Percentiles rank a stretch among this genome's conserved stretches.
Evolutionary conservation across 2,888 invertebrate species (phyloP).

Genomic region (Trypoxylon attenuatum): DNA sequence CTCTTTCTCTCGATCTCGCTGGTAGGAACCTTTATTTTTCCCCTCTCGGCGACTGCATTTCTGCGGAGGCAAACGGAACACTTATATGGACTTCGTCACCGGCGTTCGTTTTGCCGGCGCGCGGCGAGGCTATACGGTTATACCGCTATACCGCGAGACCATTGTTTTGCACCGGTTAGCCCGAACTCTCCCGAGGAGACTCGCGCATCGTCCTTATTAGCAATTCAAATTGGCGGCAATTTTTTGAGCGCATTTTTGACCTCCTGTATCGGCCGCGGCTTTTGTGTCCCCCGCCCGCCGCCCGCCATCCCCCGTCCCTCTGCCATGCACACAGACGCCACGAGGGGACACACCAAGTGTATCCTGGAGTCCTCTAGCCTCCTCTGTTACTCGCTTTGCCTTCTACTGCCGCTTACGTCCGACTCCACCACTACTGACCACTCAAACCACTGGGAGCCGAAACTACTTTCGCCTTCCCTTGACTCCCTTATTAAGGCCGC

Average conservation of each 20-base stretch:
- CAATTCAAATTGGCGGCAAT: slow-evolving; percentile 75
- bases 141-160: slow-evolving; percentile 68
- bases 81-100: slow-evolving; percentile 74
- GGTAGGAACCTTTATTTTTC: slow-evolving; percentile 66
- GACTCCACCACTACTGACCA: slow-evolving; percentile 9
- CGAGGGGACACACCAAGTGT: too few relatives aligned
- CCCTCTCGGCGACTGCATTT: slow-evolving; percentile 69
- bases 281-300: slow-evolving; percentile 57
- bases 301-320: too few relatives aligned
- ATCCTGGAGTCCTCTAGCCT: too few relatives aligned
- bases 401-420: too few relatives aligned
- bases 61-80: slow-evolving; percentile 72
- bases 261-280: slow-evolving; percentile 71
- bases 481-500: slow-evolving; percentile 73
- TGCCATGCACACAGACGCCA: neutral
- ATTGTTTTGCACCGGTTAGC: slow-evolving; percentile 72
- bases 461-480: too few relatives aligned
- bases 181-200: slow-evolving; percentile 53
- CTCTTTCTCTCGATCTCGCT: slow-evolving; percentile 45
- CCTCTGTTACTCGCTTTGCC: too few relatives aligned
- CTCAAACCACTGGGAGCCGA: slow-evolving; percentile 62
- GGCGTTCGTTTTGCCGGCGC: slow-evolving; percentile 65
- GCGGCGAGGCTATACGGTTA: too few relatives aligned
- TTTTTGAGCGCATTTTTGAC: slow-evolving; percentile 75
- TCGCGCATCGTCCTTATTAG: slow-evolving; percentile 69